Evolutionary conservation across 2,888 invertebrate species (phyloP).

Genomic region (Ochropleura plecta): DNA sequence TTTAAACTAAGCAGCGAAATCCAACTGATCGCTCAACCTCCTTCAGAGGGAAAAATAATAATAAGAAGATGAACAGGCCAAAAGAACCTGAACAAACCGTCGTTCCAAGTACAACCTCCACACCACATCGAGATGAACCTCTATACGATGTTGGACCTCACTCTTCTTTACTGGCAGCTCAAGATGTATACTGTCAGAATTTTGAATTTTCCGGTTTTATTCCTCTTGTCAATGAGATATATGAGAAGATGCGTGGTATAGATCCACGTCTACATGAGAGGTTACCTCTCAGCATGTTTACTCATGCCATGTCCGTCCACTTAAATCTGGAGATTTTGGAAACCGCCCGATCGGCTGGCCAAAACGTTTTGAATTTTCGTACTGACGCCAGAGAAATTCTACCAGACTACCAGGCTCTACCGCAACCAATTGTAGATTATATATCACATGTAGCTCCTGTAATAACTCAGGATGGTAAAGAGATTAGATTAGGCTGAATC

Average conservation of each 20-base stretch:
- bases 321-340: not conserved
- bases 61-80: too few species aligned
- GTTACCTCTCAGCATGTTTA: not conserved
- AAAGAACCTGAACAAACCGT: constrained; percentile 1
- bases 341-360: not conserved
- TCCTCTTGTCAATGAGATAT: not conserved
- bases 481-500: not conserved
- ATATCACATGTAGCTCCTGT: not conserved
- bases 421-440: not conserved
- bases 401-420: not conserved
- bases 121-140: not conserved
- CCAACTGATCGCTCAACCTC: too few species aligned
- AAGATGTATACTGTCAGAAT: not conserved
- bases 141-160: not conserved
- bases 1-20: too few species aligned
- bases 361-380: not conserved
- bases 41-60: too few species aligned
- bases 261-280: not conserved
- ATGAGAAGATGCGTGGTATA: not conserved
- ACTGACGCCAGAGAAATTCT: not conserved
- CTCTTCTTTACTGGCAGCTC: not conserved
- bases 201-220: not conserved
- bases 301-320: not conserved
- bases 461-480: not conserved
- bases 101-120: not conserved